These are phyloP conservation scores for Marmota monax DNA, from an alignment of 2,113 vertebrate genomes.

Conservation along the genomic window DNA sequence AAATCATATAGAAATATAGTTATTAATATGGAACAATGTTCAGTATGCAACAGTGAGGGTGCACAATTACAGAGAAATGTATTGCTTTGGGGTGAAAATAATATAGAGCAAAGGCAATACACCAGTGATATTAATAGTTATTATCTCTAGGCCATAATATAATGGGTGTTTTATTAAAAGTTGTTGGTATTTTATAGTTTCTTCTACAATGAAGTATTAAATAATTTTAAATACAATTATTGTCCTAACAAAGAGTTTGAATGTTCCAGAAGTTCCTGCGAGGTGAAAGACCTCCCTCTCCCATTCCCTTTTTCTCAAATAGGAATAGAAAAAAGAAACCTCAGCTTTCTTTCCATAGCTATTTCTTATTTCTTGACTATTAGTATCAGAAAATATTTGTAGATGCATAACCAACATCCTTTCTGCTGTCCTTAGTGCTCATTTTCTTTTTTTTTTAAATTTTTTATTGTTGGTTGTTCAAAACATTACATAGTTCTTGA, in stretches of 20 bases:
- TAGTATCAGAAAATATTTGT: background rate
- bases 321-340: background rate
- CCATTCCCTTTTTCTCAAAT: background rate
- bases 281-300: background rate
- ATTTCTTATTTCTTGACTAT: background rate
- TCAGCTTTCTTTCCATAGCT: background rate
- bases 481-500: no score
- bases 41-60: background rate
- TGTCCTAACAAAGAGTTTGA: background rate
- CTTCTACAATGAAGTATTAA: background rate
- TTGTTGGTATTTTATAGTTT: background rate
- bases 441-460: background rate
- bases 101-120: background rate
- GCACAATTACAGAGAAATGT: background rate
- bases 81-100: background rate
- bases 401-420: background rate
- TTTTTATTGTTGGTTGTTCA: no score
- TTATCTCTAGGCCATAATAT: background rate
- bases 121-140: background rate
- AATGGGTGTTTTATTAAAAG: background rate
- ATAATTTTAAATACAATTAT: background rate
- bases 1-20: background rate
- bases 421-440: background rate
- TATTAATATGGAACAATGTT: background rate
- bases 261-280: background rate